Evolutionary conservation across 2,797 vertebrate genomes (phyloP).

Genomic region (Intellagama lesueurii): DNA sequence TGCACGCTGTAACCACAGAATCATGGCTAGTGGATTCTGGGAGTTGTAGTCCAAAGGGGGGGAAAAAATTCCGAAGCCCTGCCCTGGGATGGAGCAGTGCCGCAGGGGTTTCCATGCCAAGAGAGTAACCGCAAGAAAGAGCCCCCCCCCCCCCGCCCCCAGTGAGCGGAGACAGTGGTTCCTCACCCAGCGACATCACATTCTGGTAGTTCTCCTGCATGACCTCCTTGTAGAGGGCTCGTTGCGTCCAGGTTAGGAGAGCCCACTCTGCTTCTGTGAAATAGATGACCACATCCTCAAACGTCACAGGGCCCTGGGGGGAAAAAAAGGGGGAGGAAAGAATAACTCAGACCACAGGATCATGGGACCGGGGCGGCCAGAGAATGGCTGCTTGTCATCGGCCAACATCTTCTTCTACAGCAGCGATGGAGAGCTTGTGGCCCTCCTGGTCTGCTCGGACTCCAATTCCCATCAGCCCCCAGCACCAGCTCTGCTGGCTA

Average conservation of each 20-base stretch:
- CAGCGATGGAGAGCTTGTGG: no score
- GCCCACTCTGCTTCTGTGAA: constrained; percentile 72
- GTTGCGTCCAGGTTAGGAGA: constrained; percentile 67
- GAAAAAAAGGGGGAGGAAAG: not conserved
- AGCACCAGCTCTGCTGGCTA: no score
- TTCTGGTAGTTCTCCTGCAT: constrained; percentile 75
- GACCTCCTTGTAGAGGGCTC: constrained; percentile 71
- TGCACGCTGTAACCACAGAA: not conserved
- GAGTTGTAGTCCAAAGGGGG: not conserved
- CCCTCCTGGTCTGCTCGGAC: not conserved
- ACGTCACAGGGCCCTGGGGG: constrained; percentile 59
- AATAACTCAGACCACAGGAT: not conserved
- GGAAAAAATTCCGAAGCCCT: no score
- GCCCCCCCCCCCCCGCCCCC: no score
- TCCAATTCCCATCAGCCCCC: no score
- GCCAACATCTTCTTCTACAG: no score
- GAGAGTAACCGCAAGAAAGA: no score
- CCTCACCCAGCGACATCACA: constrained; percentile 69
- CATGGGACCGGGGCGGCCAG: no score
- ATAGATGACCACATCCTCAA: constrained; percentile 74
- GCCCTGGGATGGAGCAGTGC: not conserved
- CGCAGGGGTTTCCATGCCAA: not conserved
- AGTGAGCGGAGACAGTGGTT: no score
- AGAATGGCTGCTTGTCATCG: no score
- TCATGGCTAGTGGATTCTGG: not conserved